Evolutionary conservation across 2,113 vertebrate genomes (phyloP).

Genomic region (Pseudopipra pipra): DNA sequence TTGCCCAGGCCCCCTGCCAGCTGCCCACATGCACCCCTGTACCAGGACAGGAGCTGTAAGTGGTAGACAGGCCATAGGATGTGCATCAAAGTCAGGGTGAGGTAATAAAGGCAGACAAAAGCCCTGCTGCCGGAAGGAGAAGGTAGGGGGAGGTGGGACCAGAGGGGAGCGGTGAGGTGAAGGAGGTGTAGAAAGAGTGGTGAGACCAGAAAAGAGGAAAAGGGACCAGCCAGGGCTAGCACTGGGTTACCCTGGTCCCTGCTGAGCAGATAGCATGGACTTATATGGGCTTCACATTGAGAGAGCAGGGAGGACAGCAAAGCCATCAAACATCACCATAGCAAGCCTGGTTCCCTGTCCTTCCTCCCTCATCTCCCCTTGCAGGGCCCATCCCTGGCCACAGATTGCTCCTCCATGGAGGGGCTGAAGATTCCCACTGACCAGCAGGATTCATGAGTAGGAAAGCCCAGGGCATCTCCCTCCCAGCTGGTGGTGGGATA

Average conservation of each 20-base stretch:
- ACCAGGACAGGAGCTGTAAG: neutral
- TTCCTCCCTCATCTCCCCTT: neutral
- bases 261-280: neutral
- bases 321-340: neutral
- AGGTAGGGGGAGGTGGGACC: neutral
- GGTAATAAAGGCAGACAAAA: neutral
- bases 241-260: neutral
- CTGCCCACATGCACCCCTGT: neutral
- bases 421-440: neutral
- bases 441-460: neutral
- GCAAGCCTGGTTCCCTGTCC: neutral
- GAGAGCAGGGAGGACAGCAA: neutral
- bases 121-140: neutral
- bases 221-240: neutral
- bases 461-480: neutral
- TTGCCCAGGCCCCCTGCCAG: neutral
- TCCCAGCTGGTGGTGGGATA: neutral
- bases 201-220: neutral
- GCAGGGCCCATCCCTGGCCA: neutral
- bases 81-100: neutral
- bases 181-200: fast-evolving
- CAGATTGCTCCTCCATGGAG: neutral
- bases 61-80: neutral
- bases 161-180: neutral
- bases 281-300: neutral